Evolutionary conservation across 23 tunicate genomes (phyloP).

Genomic region (Phallusia fumigata): DNA sequence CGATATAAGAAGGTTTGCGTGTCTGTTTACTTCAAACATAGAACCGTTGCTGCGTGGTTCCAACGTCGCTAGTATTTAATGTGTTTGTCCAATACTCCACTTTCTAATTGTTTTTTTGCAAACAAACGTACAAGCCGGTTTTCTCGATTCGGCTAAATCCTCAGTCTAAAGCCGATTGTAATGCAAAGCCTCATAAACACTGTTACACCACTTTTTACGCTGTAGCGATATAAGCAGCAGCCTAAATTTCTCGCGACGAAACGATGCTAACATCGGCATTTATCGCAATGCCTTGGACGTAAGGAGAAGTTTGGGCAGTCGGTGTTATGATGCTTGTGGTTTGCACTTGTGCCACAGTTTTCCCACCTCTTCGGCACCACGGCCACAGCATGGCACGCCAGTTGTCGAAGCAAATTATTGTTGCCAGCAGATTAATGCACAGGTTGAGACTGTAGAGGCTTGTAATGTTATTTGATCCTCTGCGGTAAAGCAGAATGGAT

Average conservation of each 20-base stretch:
- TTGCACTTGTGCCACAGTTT: background rate
- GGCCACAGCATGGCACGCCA: conserved; percentile 58
- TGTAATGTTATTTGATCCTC: conserved; percentile 10
- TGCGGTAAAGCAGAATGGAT: background rate
- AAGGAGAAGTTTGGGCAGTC: background rate
- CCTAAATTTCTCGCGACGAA: background rate
- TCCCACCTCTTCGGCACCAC: conserved; percentile 11
- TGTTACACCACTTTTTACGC: too few relatives aligned
- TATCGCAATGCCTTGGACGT: background rate
- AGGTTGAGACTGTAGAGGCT: conserved; percentile 30
- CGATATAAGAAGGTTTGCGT: too few relatives aligned
- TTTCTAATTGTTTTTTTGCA: too few relatives aligned
- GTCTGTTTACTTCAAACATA: too few relatives aligned
- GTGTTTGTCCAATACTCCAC: too few relatives aligned
- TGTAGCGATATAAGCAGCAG: too few relatives aligned
- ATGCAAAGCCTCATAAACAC: too few relatives aligned
- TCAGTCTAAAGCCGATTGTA: too few relatives aligned
- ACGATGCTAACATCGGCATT: background rate
- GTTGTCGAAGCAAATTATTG: conserved; percentile 56
- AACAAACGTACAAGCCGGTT: too few relatives aligned
- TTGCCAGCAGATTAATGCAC: conserved; percentile 30
- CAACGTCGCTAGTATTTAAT: too few relatives aligned
- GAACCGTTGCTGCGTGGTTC: too few relatives aligned
- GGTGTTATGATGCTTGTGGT: background rate
- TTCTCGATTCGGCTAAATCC: too few relatives aligned